Conservation (phyloP, 2,888 invertebrate genomes). For the Philereme vetulata region DNA sequence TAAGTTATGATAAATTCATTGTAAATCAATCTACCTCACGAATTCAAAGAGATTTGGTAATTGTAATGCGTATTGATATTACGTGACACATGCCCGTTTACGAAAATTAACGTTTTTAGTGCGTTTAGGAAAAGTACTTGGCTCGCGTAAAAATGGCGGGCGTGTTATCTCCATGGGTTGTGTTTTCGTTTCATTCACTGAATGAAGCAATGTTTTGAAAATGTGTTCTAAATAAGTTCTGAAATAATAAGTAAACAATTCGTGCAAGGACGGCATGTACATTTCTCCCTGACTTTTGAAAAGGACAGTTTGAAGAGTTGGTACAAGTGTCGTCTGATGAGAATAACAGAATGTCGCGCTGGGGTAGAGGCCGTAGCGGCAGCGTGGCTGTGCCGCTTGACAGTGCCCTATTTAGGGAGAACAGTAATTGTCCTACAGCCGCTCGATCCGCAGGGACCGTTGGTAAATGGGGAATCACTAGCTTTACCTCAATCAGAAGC, state of each 20-base stretch:
- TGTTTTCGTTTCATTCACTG: constrained; percentile 76
- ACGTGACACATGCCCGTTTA: constrained; percentile 48
- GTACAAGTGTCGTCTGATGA: constrained; percentile 78
- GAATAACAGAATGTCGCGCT: constrained; percentile 85
- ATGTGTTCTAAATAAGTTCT: constrained; percentile 47
- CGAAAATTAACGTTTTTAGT: constrained; percentile 50
- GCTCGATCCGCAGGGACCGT: constrained; percentile 95
- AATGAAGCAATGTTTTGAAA: constrained; percentile 56
- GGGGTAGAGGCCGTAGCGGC: constrained; percentile 85
- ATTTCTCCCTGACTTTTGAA: constrained; percentile 65
- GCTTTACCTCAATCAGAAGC: constrained; percentile 94
- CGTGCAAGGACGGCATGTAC: constrained; percentile 59
- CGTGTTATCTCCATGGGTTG: constrained; percentile 80
- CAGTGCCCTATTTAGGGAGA: constrained; percentile 86
- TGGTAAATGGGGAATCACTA: constrained; percentile 97
- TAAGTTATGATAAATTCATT: constrained; percentile 59
- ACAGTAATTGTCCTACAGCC: constrained; percentile 94
- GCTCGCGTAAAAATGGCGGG: constrained; percentile 82
- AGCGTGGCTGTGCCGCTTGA: constrained; percentile 86
- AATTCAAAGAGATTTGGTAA: constrained; percentile 66
- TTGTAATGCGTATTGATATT: constrained; percentile 55
- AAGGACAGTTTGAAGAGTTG: constrained; percentile 61
- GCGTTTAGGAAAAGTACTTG: constrained; percentile 72
- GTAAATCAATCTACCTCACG: constrained; percentile 69
- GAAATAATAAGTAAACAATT: constrained; percentile 42